Base-by-base conservation (phyloP, 2,797 vertebrate species). In the Micromesistius poutassou region DNA sequence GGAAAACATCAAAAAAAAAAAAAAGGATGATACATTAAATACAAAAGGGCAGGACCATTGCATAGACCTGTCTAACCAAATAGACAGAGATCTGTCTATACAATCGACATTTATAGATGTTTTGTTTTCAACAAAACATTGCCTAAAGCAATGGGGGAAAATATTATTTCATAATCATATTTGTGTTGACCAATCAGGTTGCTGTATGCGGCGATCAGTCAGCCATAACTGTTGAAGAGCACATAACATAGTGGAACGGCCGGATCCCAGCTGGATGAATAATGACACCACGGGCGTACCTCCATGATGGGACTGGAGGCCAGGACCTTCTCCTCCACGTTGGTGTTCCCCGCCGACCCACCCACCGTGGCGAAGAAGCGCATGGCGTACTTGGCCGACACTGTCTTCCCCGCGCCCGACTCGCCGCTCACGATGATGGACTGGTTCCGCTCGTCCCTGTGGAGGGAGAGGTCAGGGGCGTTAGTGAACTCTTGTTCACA, bases 381-480 rank as follows among this genome's bases (percentile, higher is more conserved):
- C 97, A 99, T 99, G 86, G 95, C 95, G 0, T 99, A 98, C 77
- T 99, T 99, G 30, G 98, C 98, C 0, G 97, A 99, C 9, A 99
- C 97, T 0, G 97, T 99, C 89, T 99, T 99, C 1, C 98, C 97
- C 0, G 98, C 97, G 46, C 97, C 97, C 0, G 97, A 98, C 79
- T 99, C 97, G 1, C 97, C 97, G 0, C 97, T 99, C 10, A 99
- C 97, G 0, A 99, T 98, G 87, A 99, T 99, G 72, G 97, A 99
- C 89, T 99, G 97, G 86, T 99, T 98, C 93, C 95, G 96, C 91
- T 98, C 96, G 2, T 99, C 96, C 86, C 97, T 99, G 88, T 8
- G 5, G 31, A 7, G 76, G 71, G 46, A 5, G 28, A 1, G 28
- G 30, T 28, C 30, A 74, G 62, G 28, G 35, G n/a, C 13, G 30